Base-by-base conservation (phyloP, 2,888 invertebrate species). In the Sarcophaga caerulescens region DNA sequence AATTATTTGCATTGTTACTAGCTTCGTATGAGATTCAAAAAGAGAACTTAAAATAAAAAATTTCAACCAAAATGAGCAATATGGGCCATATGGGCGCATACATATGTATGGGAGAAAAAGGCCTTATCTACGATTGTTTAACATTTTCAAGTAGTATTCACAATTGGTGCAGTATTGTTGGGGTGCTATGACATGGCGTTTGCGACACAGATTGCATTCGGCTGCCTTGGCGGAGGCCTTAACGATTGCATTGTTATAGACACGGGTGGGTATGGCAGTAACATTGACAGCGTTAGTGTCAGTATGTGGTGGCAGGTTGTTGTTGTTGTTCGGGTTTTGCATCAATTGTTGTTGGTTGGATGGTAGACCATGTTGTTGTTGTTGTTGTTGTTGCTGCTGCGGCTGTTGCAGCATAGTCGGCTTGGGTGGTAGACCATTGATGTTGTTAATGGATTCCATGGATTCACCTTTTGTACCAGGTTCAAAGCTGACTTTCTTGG, bases 81-180 rank as follows among this genome's bases (percentile, higher is more conserved):
- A n/a, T n/a, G n/a, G 14, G 52, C 52, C 17, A 4, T 47, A 14
- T 14, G 14, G 47, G 35, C 35, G 35, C 1, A 14, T 14, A n/a
- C n/a, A n/a, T n/a, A n/a, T n/a, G n/a, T n/a, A 52, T 52, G 52
- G 14, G 4, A 4, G n/a, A 47, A 68, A 75, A 85, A 85, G 76
- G 81, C 76, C 85, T 90, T 92, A 93, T 90, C 93, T 92, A 81
- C 93, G 90, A 87, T 90, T 93, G 82, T 93, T 93, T 44, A 93
- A 88, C 92, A 92, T 93, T 87, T 97, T 97, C 96, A 98, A 96
- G 91, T 98, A 98, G 94, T 97, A 98, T 92, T 98, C 97, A 93
- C 98, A 98, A 93, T 98, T 98, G 73, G 96, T 94, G 93, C 98
- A 98, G 92, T 98, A 98, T 89, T 96, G 95, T 57, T 96, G 95